These are phyloP conservation scores for Microplitis demolitor DNA, from an alignment of 1,140 invertebrate species.

Conservation along the genomic window DNA sequence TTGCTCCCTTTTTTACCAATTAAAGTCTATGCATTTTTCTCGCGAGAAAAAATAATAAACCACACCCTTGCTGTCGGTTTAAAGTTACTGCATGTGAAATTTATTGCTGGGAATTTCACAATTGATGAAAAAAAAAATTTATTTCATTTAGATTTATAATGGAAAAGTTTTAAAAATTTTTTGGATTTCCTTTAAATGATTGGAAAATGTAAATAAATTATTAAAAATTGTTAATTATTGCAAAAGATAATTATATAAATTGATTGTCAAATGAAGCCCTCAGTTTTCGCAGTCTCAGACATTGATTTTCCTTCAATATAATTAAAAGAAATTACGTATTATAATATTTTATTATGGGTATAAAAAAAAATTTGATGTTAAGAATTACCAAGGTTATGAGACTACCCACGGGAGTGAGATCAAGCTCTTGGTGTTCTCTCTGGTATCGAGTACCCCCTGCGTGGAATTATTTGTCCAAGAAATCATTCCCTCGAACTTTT, in stretches of 20 bases:
- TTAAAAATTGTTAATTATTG: too few relatives aligned
- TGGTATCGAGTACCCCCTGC: slow-evolving; percentile 38
- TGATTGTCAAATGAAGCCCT: too few relatives aligned
- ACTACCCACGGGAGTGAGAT: background rate
- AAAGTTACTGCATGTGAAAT: background rate
- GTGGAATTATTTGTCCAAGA: slow-evolving; percentile 51
- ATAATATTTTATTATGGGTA: too few relatives aligned
- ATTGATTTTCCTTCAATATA: too few relatives aligned
- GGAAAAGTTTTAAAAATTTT: too few relatives aligned
- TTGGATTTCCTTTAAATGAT: too few relatives aligned
- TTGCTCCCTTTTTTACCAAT: background rate
- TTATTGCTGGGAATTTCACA: background rate
- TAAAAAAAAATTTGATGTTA: too few relatives aligned
- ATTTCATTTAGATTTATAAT: background rate
- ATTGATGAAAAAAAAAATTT: background rate
- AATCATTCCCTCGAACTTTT: slow-evolving; percentile 33
- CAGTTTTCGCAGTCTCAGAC: too few relatives aligned
- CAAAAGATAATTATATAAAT: too few relatives aligned
- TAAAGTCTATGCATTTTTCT: background rate
- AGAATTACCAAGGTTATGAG: too few relatives aligned
- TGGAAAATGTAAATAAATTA: too few relatives aligned
- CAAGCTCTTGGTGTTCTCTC: background rate
- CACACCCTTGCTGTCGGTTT: background rate
- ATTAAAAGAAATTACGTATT: too few relatives aligned
- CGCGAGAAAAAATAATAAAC: background rate